A percentile compares a stretch with the other conserved stretches of the same genome.
These are phyloP conservation scores for Idaea biselata DNA, from an alignment of 2,888 invertebrate species.

Conservation along the genomic window DNA sequence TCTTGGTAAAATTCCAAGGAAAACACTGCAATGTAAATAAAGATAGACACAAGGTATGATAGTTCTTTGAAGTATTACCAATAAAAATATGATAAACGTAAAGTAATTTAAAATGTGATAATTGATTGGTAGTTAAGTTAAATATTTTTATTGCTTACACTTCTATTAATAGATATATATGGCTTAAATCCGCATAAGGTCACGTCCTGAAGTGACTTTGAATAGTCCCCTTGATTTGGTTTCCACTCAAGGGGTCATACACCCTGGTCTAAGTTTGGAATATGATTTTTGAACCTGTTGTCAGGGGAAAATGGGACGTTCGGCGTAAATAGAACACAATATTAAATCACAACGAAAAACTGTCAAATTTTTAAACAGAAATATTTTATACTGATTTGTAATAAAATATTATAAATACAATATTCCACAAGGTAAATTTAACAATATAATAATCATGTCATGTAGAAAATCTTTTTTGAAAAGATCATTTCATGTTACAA, in stretches of 20 bases:
- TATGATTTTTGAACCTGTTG: slow-evolving; percentile 54
- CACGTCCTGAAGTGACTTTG: slow-evolving; percentile 86
- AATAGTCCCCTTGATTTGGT: slow-evolving; percentile 86
- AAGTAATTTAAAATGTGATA: neutral
- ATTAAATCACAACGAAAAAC: slow-evolving; percentile 23
- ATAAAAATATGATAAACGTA: neutral
- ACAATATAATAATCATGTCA: too few relatives aligned
- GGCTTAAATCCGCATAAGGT: slow-evolving; percentile 53
- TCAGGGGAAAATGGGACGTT: slow-evolving; percentile 42
- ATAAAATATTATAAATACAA: neutral
- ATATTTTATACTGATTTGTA: neutral
- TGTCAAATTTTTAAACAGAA: slow-evolving; percentile 32
- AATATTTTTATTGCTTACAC: neutral
- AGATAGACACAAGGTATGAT: neutral
- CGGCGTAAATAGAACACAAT: neutral
- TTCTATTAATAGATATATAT: neutral
- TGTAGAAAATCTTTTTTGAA: too few relatives aligned
- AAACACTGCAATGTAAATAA: neutral
- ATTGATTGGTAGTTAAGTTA: neutral
- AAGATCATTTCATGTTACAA: too few relatives aligned
- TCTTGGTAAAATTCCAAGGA: too few relatives aligned
- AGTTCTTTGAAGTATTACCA: neutral
- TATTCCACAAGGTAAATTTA: neutral
- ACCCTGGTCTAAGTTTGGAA: slow-evolving; percentile 69
- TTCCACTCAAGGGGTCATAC: slow-evolving; percentile 85